phyloP scores from a whole-genome alignment of 2,888 invertebrate genomes.

The Scaptomyza reducta region DNA sequence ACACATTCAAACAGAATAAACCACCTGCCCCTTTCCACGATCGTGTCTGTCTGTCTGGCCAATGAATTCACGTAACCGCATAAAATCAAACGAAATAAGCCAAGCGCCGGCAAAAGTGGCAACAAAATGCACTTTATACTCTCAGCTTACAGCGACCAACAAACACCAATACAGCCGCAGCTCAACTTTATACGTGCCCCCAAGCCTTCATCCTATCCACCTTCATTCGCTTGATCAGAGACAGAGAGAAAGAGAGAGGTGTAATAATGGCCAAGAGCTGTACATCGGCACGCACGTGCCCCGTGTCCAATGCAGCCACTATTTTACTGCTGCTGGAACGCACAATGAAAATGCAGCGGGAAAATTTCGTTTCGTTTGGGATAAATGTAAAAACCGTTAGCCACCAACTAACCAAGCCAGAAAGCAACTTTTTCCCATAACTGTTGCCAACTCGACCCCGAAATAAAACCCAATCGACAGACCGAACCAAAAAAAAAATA shows the following conservation, averaged over 20 bases:
- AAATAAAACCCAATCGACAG: conserved; percentile 9
- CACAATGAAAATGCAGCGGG: conserved; percentile 61
- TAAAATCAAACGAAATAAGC: conserved; percentile 81
- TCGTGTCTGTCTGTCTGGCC: conserved; percentile 16
- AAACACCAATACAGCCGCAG: conserved; percentile 27
- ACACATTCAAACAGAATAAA: neutral
- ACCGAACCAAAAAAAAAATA: conserved; percentile 5
- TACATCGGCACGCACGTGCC: conserved; percentile 70
- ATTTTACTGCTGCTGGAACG: conserved; percentile 27
- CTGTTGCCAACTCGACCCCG: conserved; percentile 53
- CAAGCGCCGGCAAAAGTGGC: conserved; percentile 70
- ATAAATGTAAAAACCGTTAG: conserved; percentile 24
- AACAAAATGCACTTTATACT: conserved; percentile 77
- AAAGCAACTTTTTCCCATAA: conserved; percentile 66
- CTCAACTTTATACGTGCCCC: conserved; percentile 50
- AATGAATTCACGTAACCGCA: conserved; percentile 80
- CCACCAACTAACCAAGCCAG: conserved; percentile 46
- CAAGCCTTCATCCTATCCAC: conserved; percentile 13
- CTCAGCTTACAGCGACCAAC: conserved; percentile 40
- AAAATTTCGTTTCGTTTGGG: conserved; percentile 16
- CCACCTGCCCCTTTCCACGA: too few species aligned
- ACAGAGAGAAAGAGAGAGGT: conserved; percentile 61
- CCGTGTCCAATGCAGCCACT: conserved; percentile 41
- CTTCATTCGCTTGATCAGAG: conserved; percentile 5
- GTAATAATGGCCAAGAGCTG: conserved; percentile 76